phyloP scores from a whole-genome alignment of 2,797 vertebrate genomes.

The Mormyrus hasselquistii region DNA sequence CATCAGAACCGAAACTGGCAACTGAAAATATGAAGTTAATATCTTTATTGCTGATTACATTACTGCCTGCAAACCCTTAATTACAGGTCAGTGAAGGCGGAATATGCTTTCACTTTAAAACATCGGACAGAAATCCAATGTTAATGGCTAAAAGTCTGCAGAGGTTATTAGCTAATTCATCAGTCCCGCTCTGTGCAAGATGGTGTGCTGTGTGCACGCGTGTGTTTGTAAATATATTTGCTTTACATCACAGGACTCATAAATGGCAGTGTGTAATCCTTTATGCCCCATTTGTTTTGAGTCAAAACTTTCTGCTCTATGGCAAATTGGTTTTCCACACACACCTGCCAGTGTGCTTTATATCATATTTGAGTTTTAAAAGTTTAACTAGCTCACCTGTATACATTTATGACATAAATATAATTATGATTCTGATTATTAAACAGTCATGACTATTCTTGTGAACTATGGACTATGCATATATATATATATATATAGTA shows the following conservation, averaged over 20 bases:
- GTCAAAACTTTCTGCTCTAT: not conserved
- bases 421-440: not conserved
- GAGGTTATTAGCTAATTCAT: not conserved
- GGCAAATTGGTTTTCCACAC: not conserved
- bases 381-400: not conserved
- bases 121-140: conserved; percentile 3
- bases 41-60: not conserved
- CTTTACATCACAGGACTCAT: not conserved
- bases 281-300: not conserved
- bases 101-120: not conserved
- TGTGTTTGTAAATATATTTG: not conserved
- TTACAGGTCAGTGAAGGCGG: not conserved
- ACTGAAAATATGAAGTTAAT: not conserved
- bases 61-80: not conserved
- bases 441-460: not conserved
- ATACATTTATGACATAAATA: not conserved
- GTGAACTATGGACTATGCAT: not conserved
- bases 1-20: not conserved
- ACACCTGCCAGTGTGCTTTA: not conserved
- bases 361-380: not conserved
- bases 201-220: not conserved
- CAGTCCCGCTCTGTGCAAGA: not conserved
- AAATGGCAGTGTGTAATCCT: not conserved
- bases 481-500: not conserved
- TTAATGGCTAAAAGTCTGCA: not conserved